phyloP scores from a whole-genome alignment of 2,888 invertebrate genomes.

The Drosophila fulvimacula region DNA sequence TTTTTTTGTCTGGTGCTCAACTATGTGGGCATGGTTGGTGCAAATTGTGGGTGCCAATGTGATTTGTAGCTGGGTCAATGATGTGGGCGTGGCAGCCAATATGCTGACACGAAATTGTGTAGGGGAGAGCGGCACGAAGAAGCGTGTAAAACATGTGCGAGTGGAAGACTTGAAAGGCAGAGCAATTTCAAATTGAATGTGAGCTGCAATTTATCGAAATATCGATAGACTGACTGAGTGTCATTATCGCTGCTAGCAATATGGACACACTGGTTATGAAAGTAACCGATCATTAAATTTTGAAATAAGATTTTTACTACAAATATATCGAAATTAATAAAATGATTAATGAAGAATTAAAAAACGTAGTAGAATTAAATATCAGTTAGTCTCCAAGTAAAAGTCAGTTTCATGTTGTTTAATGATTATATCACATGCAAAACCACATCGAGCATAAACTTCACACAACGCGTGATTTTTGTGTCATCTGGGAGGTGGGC shows the following conservation, averaged over 20 bases:
- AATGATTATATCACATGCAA: not conserved
- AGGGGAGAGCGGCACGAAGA: not conserved
- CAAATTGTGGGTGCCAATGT: conserved; percentile 64
- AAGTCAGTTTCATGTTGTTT: not conserved
- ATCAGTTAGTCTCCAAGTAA: not conserved
- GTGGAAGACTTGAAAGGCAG: not conserved
- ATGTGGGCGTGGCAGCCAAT: conserved; percentile 51
- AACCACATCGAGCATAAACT: conserved; percentile 18
- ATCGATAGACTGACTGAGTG: not conserved
- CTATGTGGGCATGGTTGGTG: conserved; percentile 40
- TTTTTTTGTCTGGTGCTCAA: conserved; percentile 21
- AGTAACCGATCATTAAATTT: no score
- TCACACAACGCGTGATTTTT: conserved; percentile 44
- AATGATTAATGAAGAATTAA: not conserved
- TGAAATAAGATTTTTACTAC: not conserved
- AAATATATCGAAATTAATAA: not conserved
- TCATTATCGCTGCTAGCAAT: not conserved
- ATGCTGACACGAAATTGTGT: conserved; percentile 22
- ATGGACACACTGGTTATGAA: not conserved
- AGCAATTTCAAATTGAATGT: not conserved
- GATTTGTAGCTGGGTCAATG: conserved; percentile 59
- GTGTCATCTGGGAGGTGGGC: conserved; percentile 22
- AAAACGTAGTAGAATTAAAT: not conserved
- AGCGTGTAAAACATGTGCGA: conserved; percentile 1
- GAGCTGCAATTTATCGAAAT: not conserved